These are phyloP conservation scores for Bos indicus DNA, from an alignment of 2,113 vertebrate species.

Conservation along the genomic window DNA sequence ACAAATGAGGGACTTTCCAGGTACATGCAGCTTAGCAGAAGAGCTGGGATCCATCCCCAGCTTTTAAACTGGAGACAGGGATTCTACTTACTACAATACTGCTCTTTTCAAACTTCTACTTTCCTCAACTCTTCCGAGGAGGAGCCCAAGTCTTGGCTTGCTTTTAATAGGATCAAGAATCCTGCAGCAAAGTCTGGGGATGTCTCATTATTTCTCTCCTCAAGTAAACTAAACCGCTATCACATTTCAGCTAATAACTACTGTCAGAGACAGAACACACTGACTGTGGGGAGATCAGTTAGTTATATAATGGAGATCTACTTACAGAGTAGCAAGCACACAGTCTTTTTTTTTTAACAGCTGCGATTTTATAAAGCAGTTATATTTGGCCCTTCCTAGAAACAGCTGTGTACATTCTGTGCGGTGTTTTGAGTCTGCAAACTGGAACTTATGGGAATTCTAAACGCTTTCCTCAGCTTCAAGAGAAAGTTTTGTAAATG, in stretches of 20 bases:
- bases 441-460: neutral
- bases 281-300: neutral
- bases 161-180: neutral
- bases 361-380: neutral
- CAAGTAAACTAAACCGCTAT: neutral
- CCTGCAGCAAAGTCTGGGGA: neutral
- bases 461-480: neutral
- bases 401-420: neutral
- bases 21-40: neutral
- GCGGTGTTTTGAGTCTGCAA: neutral
- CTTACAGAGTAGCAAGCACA: neutral
- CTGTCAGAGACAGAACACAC: neutral
- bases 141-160: too few species aligned
- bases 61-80: neutral
- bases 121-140: neutral
- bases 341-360: neutral
- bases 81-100: accelerated
- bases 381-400: neutral
- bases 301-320: constrained; percentile 28
- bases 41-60: neutral
- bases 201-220: neutral
- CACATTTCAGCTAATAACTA: neutral
- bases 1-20: neutral
- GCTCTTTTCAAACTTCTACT: neutral
- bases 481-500: neutral